Conservation (phyloP, 2,113 vertebrate species). For the Solea solea region DNA sequence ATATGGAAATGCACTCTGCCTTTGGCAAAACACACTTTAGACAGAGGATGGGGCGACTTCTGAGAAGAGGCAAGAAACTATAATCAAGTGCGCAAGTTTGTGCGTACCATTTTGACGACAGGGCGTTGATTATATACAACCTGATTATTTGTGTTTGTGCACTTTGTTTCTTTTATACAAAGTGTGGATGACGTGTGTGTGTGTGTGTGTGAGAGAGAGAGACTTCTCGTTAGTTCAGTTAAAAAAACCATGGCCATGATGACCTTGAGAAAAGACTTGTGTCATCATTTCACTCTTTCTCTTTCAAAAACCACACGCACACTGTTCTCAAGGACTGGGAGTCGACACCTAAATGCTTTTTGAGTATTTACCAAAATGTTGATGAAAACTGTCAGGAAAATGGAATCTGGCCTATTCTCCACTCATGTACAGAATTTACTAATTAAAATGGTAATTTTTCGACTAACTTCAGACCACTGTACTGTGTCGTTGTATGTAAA, state of each 20-base stretch:
- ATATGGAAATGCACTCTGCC: constrained; percentile 81
- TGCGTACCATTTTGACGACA: constrained; percentile 44
- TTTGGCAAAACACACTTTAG: constrained; percentile 79
- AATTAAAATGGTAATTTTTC: background rate
- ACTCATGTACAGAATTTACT: background rate
- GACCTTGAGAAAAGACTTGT: constrained; percentile 46
- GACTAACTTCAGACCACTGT: background rate
- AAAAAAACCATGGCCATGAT: constrained; percentile 6
- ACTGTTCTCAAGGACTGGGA: constrained; percentile 2
- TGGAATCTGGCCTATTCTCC: background rate
- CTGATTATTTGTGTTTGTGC: constrained; percentile 37
- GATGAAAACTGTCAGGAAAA: background rate
- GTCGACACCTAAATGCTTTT: background rate
- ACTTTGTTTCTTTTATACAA: constrained; percentile 7
- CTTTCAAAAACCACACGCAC: constrained; percentile 32
- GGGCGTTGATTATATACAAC: constrained; percentile 49
- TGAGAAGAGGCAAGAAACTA: constrained; percentile 68
- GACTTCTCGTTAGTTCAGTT: background rate
- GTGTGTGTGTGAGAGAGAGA: background rate
- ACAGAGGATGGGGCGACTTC: constrained; percentile 73
- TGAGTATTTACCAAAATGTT: background rate
- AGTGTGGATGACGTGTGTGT: background rate
- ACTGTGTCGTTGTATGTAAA: background rate
- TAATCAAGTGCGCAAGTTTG: constrained; percentile 32
- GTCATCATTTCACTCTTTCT: constrained; percentile 19